These are phyloP conservation scores for Tragulus kanchil DNA, from an alignment of 2,113 vertebrate species.

Conservation along the genomic window DNA sequence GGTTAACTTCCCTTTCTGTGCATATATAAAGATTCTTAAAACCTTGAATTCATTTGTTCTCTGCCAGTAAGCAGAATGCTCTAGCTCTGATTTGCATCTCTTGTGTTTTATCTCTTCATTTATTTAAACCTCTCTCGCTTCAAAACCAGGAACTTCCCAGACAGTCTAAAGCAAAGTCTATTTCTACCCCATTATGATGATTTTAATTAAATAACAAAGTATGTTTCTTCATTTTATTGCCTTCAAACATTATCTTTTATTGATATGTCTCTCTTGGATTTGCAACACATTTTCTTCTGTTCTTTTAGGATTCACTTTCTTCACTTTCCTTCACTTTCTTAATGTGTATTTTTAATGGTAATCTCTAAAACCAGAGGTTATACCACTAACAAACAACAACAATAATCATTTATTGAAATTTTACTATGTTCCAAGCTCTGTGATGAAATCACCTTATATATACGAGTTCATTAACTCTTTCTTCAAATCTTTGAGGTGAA, in stretches of 20 bases:
- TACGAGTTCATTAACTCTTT: not conserved
- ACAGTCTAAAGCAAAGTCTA: not conserved
- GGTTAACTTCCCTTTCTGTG: not conserved
- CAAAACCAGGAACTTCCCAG: not conserved
- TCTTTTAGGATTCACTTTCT: not conserved
- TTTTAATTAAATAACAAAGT: not conserved
- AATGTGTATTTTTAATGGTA: not conserved
- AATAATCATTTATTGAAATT: not conserved
- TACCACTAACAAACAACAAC: not conserved
- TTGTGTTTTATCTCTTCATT: constrained; percentile 16
- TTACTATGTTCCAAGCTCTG: not conserved
- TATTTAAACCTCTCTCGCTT: not conserved
- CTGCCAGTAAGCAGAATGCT: not conserved
- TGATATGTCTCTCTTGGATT: not conserved
- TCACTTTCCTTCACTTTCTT: not conserved
- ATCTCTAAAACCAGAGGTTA: not conserved
- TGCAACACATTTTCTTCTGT: not conserved
- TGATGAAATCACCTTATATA: not conserved
- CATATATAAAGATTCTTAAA: not conserved
- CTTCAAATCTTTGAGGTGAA: not conserved
- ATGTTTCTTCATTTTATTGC: not conserved
- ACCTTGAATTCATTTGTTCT: not conserved
- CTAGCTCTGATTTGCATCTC: not conserved
- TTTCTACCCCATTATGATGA: not conserved
- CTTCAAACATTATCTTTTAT: not conserved